Base-by-base conservation (phyloP, 2,888 invertebrate species). In the Drosophila siamana region DNA sequence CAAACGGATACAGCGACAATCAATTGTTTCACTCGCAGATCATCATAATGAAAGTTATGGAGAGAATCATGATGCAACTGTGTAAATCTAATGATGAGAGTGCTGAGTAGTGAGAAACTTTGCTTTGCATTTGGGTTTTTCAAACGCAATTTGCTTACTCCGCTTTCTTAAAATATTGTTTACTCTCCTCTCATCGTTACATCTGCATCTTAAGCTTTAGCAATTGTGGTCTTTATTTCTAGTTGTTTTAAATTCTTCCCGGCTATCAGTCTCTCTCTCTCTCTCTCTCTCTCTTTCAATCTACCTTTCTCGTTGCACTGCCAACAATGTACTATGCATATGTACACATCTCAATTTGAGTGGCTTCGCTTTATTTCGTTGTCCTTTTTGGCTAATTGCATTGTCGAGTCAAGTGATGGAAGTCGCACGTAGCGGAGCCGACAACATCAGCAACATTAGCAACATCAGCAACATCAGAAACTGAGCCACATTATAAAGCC, bases 401-500 rank as follows among this genome's bases (percentile, higher is more conserved):
- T 46, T 57, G 48, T 52, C 36, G 36, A 65, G 66, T 61, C 69
- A 69, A 64, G 51, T 85, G 81, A 84, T 69, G 64, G 81, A 80
- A 67, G 65, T 65, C 74, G 62, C 57, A 64, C 41, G 59, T 80
- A 86, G 80, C 77, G 78, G 61, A 36, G 36, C 56, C 54, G 38
- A 5, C 60, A 51, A 26, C 67, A 59, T 11, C 30, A 30, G 30
- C 60, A 43, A 16, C 67, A 59, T 4, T 11, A 30, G 30, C 9
- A 16, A 22, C n/a, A n/a, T n/a, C n/a, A n/a, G 24, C 60, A 60
- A 28, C 19, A 68, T 40, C 56, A 47, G 30, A 66, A 47, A 60
- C 59, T 40, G 61, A 81, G 63, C 64, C 81, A 61, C 86, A 88
- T 82, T 82, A 82, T 82, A 82, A 82, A 82, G 88, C 86, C 88